Conservation (phyloP, 1,140 invertebrate species). For the Drosophila bocki region DNA sequence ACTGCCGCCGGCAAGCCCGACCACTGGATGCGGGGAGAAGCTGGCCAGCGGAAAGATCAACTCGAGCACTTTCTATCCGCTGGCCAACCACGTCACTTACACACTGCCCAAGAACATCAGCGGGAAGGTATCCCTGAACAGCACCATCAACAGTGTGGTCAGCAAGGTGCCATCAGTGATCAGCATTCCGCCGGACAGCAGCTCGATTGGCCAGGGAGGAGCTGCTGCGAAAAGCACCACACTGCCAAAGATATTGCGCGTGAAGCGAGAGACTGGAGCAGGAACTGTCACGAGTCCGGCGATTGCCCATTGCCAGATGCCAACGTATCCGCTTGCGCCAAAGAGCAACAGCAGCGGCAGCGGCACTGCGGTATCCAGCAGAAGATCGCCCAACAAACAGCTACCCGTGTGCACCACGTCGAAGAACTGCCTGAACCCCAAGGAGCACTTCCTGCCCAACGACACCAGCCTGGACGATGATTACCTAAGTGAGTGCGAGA, state of each 20-base stretch:
- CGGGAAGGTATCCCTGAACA: conserved; percentile 82
- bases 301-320: conserved; percentile 77
- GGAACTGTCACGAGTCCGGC: conserved; percentile 34
- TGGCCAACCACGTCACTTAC: conserved; percentile 83
- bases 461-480: conserved; percentile 89
- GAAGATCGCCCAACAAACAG: conserved; percentile 65
- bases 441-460: conserved; percentile 85
- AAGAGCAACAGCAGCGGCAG: conserved; percentile 14
- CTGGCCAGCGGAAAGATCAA: conserved; percentile 74
- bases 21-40: conserved; percentile 54
- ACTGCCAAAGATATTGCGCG: conserved; percentile 60
- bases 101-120: conserved; percentile 83
- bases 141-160: conserved; percentile 82
- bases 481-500: conserved; percentile 93
- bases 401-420: conserved; percentile 84
- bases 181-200: conserved; percentile 73
- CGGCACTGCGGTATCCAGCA: conserved; percentile 11
- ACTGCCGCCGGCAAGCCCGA: conserved; percentile 63
- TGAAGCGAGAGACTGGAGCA: conserved; percentile 34
- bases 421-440: conserved; percentile 84
- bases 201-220: conserved; percentile 16
- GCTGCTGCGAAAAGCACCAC: conserved; percentile 46
- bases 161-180: conserved; percentile 85
- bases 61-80: conserved; percentile 80
- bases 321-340: conserved; percentile 65